Percentiles rank a stretch among this genome's conserved stretches.
phyloP scores from a whole-genome alignment of 1,140 invertebrate species.

The Drosophila sulfurigaster region DNA sequence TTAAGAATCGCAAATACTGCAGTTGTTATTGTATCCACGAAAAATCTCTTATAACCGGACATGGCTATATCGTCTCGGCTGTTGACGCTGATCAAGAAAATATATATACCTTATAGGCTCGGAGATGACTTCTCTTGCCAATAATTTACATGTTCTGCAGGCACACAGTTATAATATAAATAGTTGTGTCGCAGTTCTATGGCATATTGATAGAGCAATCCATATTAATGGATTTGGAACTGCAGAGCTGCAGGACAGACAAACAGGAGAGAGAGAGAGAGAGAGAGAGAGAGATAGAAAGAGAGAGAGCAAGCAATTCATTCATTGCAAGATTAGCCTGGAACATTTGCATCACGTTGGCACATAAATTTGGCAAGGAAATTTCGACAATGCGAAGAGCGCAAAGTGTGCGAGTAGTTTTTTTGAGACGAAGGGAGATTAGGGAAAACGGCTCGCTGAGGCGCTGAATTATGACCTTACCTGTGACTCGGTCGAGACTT shows the following conservation, averaged over 20 bases:
- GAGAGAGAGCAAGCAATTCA: slow-evolving; percentile 57
- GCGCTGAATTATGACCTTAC: slow-evolving; percentile 42
- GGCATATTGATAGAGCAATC: slow-evolving; percentile 64
- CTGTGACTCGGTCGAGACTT: slow-evolving; percentile 20
- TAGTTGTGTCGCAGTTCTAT: neutral
- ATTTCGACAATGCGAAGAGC: slow-evolving; percentile 69
- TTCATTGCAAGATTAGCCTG: slow-evolving; percentile 67
- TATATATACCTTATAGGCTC: too few species aligned
- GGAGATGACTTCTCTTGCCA: too few species aligned
- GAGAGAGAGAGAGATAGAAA: neutral
- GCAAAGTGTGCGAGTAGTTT: slow-evolving; percentile 50
- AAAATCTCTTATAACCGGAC: too few species aligned
- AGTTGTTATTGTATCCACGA: too few species aligned
- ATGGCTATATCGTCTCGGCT: too few species aligned
- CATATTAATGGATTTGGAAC: slow-evolving; percentile 72
- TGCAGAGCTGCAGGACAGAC: slow-evolving; percentile 13
- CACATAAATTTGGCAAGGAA: slow-evolving; percentile 64
- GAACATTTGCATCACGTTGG: slow-evolving; percentile 40
- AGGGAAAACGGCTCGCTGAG: slow-evolving; percentile 19
- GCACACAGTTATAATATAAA: too few species aligned
- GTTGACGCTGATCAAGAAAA: too few species aligned
- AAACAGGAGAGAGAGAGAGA: neutral
- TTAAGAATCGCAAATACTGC: too few species aligned
- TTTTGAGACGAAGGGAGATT: slow-evolving; percentile 19
- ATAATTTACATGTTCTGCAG: too few species aligned